Base-by-base conservation (phyloP, 2,797 vertebrate species). In the Telmatherina bonti region DNA sequence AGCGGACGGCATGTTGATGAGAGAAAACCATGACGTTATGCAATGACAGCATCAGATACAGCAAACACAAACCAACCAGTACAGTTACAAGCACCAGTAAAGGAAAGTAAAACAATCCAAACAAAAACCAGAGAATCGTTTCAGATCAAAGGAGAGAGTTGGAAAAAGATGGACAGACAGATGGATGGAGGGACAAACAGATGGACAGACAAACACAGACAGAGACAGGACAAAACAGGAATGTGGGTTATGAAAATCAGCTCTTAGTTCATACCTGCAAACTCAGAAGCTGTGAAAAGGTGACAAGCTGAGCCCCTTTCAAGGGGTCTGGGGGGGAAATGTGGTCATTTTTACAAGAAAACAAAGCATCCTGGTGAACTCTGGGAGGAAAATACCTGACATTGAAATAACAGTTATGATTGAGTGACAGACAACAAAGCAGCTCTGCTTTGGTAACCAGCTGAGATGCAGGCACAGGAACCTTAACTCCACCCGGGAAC, bases 181-280 rank as follows among this genome's bases (percentile, higher is more conserved):
- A 89, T 77, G 81, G 77, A 90, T 69, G 81, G 76, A 92, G 85
- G 90, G 84, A 93, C 82, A 92, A 86, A 93, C 70, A 61, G 43
- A 69, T 54, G 51, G 72, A 84, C 20, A 78, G 65, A 71, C 43
- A 58, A 67, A 85, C 67, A 92, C 85, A 93, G 87, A 94, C 86
- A 93, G 90, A 92, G 92, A 93, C 88, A 93, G 87, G 88, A 94
- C 91, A 94, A 91, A 94, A 94, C 91, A 95, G 92, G 92, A 94
- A 89, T 93, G 91, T 92, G 92, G 86, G 91, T 94, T 94, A 95
- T 91, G 91, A 92, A 83, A 91, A 90, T 91, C 86, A 92, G 89
- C 92, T 88, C 84, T 91, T 80, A 91, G 80, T 85, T 88, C 20
- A 47, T 47, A 47, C 43, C 43, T 47, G 43, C 43, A 47, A 47